phyloP scores from a whole-genome alignment of 1,140 invertebrate genomes.

The Laupala kohalensis region DNA sequence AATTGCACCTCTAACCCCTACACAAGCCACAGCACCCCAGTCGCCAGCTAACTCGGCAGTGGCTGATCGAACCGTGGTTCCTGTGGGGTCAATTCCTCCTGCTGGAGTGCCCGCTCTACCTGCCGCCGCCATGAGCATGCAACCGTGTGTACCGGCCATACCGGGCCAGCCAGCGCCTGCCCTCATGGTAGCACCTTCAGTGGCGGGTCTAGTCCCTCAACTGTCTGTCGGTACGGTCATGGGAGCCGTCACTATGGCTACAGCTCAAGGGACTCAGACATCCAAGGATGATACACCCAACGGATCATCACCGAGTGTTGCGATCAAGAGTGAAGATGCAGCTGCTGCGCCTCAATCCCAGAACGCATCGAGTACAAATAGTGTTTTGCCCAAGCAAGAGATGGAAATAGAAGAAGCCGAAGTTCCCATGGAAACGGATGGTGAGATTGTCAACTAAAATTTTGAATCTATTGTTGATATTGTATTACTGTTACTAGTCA shows the following conservation, averaged over 20 bases:
- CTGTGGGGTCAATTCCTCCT: slow-evolving; percentile 21
- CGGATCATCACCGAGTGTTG: neutral
- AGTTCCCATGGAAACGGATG: slow-evolving; percentile 27
- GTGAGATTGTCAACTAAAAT: slow-evolving; percentile 21
- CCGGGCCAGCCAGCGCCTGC: slow-evolving; percentile 25
- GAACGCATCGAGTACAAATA: neutral
- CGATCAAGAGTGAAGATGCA: neutral
- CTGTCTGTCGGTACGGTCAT: slow-evolving; percentile 12
- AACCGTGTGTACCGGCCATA: neutral
- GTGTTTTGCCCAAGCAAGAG: neutral
- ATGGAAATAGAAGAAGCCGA: neutral
- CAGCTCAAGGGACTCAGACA: slow-evolving; percentile 9
- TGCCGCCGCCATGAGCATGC: neutral
- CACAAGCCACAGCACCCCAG: slow-evolving; percentile 26
- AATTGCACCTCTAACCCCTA: slow-evolving; percentile 11
- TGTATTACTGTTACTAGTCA: neutral
- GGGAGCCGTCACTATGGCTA: neutral
- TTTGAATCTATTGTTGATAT: neutral
- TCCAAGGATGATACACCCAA: slow-evolving; percentile 8
- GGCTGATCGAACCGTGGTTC: slow-evolving; percentile 23
- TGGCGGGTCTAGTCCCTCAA: slow-evolving; percentile 36
- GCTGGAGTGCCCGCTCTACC: neutral
- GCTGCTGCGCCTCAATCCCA: neutral
- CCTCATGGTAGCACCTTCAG: slow-evolving; percentile 36
- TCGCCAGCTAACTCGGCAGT: slow-evolving; percentile 32